Evolutionary conservation across 2,888 invertebrate species (phyloP).

Genomic region (Drosophila cognata): DNA sequence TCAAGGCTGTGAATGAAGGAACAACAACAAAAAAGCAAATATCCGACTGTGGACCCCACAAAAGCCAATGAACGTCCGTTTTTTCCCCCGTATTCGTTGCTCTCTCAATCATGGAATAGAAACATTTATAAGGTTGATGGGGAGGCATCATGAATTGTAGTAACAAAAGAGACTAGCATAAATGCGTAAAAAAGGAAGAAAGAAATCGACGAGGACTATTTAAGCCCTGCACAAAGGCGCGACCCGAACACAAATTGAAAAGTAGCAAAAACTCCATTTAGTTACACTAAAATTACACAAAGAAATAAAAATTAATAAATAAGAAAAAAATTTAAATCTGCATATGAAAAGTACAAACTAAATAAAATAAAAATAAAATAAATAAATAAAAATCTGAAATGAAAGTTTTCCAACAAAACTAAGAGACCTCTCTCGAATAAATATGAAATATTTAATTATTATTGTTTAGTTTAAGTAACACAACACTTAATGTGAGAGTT

Average conservation of each 20-base stretch:
- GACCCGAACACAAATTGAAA: conserved; percentile 28
- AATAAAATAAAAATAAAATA: too few species aligned
- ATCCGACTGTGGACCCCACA: conserved; percentile 49
- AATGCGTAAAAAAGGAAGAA: conserved; percentile 25
- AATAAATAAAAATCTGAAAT: too few species aligned
- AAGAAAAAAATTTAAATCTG: rapidly evolving
- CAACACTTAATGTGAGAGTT: too few species aligned
- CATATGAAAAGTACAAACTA: too few species aligned
- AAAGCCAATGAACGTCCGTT: conserved; percentile 75
- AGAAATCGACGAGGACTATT: conserved; percentile 41
- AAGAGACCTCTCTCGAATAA: too few species aligned
- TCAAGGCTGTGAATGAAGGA: conserved; percentile 61
- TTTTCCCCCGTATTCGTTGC: conserved; percentile 18
- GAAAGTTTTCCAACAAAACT: too few species aligned
- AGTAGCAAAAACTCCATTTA: conserved; percentile 1
- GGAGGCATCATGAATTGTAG: conserved; percentile 7
- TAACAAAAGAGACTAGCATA: conserved; percentile 5
- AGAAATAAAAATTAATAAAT: background rate
- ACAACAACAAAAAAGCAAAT: conserved; percentile 77
- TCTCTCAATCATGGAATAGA: conserved; percentile 23
- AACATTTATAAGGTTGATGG: conserved; percentile 2
- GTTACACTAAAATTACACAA: background rate
- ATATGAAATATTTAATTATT: too few species aligned
- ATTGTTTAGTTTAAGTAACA: too few species aligned
- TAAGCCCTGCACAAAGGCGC: conserved; percentile 15